phyloP scores from a whole-genome alignment of 2,113 vertebrate genomes.

The Xenopus laevis region DNA sequence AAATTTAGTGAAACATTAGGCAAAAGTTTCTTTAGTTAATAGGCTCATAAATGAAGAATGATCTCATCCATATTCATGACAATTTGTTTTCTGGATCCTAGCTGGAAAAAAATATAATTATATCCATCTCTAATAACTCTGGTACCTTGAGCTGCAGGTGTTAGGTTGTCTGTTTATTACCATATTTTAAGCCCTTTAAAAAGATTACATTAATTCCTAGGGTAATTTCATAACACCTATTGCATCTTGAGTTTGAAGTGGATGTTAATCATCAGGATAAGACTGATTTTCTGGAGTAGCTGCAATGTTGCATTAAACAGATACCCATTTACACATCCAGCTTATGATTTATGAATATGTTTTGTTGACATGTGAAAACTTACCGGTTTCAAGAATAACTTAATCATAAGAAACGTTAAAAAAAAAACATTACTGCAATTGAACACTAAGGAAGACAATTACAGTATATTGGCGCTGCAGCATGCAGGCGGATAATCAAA shows the following conservation, averaged over 20 bases:
- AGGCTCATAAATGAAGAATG: conserved; percentile 59
- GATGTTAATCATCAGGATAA: conserved; percentile 72
- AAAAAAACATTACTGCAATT: too few species aligned
- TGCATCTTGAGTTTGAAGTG: conserved; percentile 73
- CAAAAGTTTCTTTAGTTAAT: conserved; percentile 48
- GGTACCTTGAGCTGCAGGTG: conserved; percentile 78
- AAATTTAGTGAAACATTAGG: conserved; percentile 45
- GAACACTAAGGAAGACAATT: too few species aligned
- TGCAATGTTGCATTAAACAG: conserved; percentile 36
- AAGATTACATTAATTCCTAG: conserved; percentile 79
- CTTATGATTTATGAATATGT: conserved; percentile 11
- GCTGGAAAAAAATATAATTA: conserved; percentile 80
- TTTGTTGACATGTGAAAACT: conserved; percentile 17
- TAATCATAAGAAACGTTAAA: background rate
- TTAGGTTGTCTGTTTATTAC: conserved; percentile 80
- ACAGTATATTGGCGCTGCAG: too few species aligned
- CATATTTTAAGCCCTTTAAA: conserved; percentile 80
- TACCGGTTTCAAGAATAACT: conserved; percentile 18
- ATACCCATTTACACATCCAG: conserved; percentile 19
- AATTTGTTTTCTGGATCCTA: conserved; percentile 61
- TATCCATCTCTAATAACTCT: conserved; percentile 73
- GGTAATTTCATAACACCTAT: conserved; percentile 72
- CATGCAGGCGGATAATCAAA: too few species aligned
- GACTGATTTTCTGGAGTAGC: conserved; percentile 59
- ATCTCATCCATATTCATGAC: conserved; percentile 66